Conservation (phyloP, 2,888 invertebrate genomes). For the Lottia scabra region DNA sequence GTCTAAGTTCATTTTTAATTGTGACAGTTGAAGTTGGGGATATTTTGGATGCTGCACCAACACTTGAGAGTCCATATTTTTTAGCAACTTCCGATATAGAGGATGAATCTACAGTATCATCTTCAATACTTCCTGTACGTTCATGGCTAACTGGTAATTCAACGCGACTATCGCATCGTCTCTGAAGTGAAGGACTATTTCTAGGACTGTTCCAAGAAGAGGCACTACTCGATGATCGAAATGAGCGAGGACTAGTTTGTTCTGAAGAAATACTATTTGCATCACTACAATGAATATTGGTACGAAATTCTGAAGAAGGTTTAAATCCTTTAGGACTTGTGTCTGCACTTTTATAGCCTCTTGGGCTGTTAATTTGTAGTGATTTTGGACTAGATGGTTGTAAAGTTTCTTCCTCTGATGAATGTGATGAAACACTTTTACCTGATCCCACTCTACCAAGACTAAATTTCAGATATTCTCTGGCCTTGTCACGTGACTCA, state of each 20-base stretch:
- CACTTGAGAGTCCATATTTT: neutral
- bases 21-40: neutral
- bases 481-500: neutral
- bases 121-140: slow-evolving; percentile 14
- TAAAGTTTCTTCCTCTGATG: neutral
- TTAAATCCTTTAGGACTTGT: neutral
- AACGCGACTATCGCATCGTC: slow-evolving; percentile 20
- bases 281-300: neutral
- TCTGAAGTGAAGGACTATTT: slow-evolving; percentile 6
- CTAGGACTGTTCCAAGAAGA: neutral
- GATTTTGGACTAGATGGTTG: neutral
- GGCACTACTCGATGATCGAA: neutral
- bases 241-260: neutral
- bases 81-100: neutral
- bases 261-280: neutral
- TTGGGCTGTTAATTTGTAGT: neutral
- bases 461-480: neutral
- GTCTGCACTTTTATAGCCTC: neutral
- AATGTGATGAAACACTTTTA: neutral
- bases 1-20: neutral
- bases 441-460: neutral
- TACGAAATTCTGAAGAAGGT: neutral
- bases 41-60: neutral
- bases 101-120: neutral
- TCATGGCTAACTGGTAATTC: slow-evolving; percentile 26